Conservation (phyloP, 2,113 vertebrate species). For the Australoheros scitulus region DNA sequence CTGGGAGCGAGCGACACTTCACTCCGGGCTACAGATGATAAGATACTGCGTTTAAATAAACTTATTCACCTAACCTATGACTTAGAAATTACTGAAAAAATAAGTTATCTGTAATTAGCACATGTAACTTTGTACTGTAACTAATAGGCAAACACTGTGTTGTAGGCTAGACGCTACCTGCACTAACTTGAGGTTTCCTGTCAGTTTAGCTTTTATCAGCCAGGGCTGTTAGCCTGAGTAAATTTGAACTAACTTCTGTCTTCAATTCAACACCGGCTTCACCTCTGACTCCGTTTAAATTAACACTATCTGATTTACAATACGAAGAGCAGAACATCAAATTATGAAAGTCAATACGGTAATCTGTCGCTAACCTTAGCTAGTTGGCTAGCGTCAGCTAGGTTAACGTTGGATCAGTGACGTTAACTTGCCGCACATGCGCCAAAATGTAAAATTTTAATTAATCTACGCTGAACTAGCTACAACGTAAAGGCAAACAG, state of each 20-base stretch:
- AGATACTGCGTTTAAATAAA: not conserved
- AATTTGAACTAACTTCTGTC: not conserved
- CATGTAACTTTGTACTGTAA: not conserved
- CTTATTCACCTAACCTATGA: not conserved
- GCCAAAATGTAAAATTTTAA: not conserved
- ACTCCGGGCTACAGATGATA: not conserved
- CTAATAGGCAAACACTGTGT: not conserved
- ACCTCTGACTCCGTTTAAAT: not conserved
- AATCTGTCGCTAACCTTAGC: not conserved
- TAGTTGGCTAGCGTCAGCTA: slow-evolving; percentile 6
- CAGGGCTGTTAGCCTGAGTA: not conserved
- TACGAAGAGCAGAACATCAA: not conserved
- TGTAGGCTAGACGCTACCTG: not conserved
- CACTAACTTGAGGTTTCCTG: not conserved
- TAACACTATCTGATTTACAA: not conserved
- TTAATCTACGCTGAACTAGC: not conserved
- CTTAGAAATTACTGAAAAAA: not conserved
- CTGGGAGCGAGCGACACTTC: not conserved
- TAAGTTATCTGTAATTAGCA: not conserved
- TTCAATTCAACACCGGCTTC: not conserved
- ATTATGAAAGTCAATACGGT: not conserved
- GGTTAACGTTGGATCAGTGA: not conserved
- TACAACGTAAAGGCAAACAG: slow-evolving; percentile 8
- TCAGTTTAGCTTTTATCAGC: not conserved
- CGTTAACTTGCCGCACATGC: not conserved